Percentiles rank a stretch among this genome's conserved stretches.
Evolutionary conservation across 2,797 vertebrate species (phyloP).

Genomic region (Limosa lapponica): DNA sequence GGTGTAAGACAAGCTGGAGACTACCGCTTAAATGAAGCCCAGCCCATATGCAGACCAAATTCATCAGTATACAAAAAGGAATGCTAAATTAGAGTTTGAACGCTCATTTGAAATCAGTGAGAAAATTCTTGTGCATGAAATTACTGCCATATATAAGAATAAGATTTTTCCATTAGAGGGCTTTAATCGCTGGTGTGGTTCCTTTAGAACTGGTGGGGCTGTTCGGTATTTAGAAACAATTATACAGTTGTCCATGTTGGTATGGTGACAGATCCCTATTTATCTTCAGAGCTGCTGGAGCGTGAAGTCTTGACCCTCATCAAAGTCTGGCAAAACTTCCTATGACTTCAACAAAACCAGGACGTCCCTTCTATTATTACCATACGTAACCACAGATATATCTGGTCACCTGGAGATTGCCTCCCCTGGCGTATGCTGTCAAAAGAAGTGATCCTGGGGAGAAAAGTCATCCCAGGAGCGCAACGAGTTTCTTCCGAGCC

Average conservation of each 20-base stretch:
- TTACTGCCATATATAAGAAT: not conserved
- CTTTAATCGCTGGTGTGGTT: not conserved
- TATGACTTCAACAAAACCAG: not conserved
- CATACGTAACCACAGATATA: not conserved
- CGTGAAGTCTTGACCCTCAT: not conserved
- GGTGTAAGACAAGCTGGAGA: not conserved
- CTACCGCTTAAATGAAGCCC: not conserved
- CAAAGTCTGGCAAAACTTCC: not conserved
- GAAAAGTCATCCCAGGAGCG: not conserved
- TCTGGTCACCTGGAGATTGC: slow-evolving; percentile 4
- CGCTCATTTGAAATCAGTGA: not conserved
- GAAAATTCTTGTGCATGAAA: not conserved
- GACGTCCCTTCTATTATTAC: not conserved
- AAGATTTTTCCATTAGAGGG: not conserved
- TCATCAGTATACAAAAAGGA: not conserved
- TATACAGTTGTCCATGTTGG: not conserved
- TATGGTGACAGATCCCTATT: not conserved
- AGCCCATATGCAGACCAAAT: not conserved
- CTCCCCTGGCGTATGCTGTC: not conserved
- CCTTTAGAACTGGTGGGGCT: not conserved
- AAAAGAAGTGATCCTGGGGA: not conserved
- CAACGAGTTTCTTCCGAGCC: not conserved
- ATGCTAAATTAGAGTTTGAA: not conserved
- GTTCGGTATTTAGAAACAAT: not conserved
- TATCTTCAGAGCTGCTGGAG: not conserved